Evolutionary conservation across 2,888 invertebrate genomes (phyloP), one percentile per base, ranked within the genome.

Genomic region (Teleiodes luculella): DNA sequence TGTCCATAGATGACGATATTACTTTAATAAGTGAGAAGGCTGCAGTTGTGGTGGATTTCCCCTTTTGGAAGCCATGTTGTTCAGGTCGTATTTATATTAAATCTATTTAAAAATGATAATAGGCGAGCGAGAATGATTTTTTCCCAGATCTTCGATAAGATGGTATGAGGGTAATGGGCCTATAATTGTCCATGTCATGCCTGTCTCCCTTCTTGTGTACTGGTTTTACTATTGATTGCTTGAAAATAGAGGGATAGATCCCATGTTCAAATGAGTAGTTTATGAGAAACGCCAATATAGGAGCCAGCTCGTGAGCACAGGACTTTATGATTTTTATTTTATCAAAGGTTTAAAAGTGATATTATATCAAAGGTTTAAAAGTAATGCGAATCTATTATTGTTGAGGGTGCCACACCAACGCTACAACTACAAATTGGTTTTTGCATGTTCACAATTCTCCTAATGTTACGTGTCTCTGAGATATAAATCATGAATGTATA

Each of bases 51-150:
- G 48, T 46, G 1, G 46, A 46, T 31, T 46, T 46, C 2, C 31
- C 30, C 14, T 48, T 48, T 18, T 48, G 48, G 13, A 48, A 48
- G 4, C 35, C 48, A 35, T 48, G 48, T 48, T 48, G 48, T 48
- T 48, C 33, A 3, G 33, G 16, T 18, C 18, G n/a, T 48, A 24
- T 35, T 48, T 8, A 48, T 35, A 16, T 18, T 24, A 37, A 18
- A 35, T n/a, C 16, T 48, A 7, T 2, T 33, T n/a, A 16, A 2
- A 35, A 48, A 48, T 1, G 16, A 16, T 14, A 31, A 14, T 5
- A 46, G 14, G 5, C 31, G 2, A 3, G n/a, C 13, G 14, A 4
- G 24, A 2, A 46, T 13, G 3, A 31, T 13, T 10, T 46, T 46
- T 46, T 46, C 46, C 13, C 7, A 30, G 5, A 46, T n/a, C n/a